phyloP scores from a whole-genome alignment of 92 coral and sea anemone species.

The Porites lobata region DNA sequence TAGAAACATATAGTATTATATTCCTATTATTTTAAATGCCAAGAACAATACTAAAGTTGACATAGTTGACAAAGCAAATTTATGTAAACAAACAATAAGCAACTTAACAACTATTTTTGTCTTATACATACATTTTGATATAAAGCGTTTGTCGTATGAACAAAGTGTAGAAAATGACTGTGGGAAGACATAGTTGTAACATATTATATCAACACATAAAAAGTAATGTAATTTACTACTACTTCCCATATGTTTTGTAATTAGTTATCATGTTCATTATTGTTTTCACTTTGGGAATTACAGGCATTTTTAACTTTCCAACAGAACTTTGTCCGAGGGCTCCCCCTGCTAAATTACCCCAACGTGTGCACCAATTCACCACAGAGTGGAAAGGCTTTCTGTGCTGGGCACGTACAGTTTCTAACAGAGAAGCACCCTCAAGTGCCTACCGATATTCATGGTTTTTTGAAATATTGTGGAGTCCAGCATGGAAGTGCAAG shows the following conservation, averaged over 20 bases:
- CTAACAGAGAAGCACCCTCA: constrained; percentile 26
- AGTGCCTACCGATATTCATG: constrained; percentile 50
- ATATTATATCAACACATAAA: too few species aligned
- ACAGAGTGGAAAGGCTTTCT: constrained; percentile 53
- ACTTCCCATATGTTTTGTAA: too few species aligned
- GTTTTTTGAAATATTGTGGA: constrained; percentile 66
- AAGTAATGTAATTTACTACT: too few species aligned
- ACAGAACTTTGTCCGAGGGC: constrained; percentile 41
- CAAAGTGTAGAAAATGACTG: too few species aligned
- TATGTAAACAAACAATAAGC: too few species aligned
- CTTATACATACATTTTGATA: too few species aligned
- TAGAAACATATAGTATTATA: background rate
- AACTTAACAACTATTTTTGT: too few species aligned
- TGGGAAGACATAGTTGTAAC: too few species aligned
- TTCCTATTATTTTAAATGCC: too few species aligned
- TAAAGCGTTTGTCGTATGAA: too few species aligned
- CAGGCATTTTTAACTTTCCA: background rate
- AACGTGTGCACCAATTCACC: constrained; percentile 52
- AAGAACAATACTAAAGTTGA: too few species aligned
- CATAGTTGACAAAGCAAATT: too few species aligned
- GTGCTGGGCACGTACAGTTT: constrained; percentile 31
- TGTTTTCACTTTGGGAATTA: background rate
- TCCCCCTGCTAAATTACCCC: constrained; percentile 48
- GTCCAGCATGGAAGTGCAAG: constrained; percentile 10
- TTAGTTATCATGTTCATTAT: background rate